Conservation (phyloP, 2,797 vertebrate species). For the Sus cebifrons region DNA sequence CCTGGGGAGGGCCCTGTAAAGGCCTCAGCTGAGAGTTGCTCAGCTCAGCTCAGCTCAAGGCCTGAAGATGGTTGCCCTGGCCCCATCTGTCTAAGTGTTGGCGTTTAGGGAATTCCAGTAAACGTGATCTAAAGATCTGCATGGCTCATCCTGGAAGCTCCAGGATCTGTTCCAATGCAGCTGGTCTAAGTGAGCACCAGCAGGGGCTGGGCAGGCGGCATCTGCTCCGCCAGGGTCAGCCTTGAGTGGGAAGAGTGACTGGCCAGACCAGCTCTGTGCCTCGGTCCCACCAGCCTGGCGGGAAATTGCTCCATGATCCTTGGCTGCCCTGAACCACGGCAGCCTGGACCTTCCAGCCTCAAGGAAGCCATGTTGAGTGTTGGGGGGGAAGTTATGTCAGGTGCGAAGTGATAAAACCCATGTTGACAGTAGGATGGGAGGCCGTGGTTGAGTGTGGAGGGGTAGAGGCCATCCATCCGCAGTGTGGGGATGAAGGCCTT, state of each 20-base stretch:
- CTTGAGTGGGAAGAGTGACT: rapidly evolving
- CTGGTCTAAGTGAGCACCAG: not conserved
- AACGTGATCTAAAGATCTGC: not conserved
- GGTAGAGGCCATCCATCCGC: not conserved
- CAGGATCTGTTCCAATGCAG: not conserved
- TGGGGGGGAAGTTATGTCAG: too few relatives aligned
- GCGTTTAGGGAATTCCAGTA: not conserved
- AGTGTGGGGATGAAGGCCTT: not conserved
- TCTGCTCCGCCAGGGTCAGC: not conserved
- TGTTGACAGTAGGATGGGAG: too few relatives aligned
- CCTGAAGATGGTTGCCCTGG: not conserved
- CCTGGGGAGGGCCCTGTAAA: not conserved
- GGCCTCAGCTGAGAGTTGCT: not conserved
- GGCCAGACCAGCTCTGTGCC: not conserved
- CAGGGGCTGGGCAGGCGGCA: not conserved
- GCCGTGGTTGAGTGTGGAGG: not conserved
- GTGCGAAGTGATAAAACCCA: too few relatives aligned
- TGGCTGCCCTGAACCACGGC: not conserved
- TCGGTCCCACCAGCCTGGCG: not conserved
- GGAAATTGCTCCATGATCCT: not conserved
- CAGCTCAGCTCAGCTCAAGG: not conserved
- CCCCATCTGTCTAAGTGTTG: not conserved
- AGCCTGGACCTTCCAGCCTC: not conserved
- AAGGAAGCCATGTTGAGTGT: not conserved
- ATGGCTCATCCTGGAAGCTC: not conserved